phyloP scores from a whole-genome alignment of 2,888 invertebrate species.

The Trisateles emortualis region DNA sequence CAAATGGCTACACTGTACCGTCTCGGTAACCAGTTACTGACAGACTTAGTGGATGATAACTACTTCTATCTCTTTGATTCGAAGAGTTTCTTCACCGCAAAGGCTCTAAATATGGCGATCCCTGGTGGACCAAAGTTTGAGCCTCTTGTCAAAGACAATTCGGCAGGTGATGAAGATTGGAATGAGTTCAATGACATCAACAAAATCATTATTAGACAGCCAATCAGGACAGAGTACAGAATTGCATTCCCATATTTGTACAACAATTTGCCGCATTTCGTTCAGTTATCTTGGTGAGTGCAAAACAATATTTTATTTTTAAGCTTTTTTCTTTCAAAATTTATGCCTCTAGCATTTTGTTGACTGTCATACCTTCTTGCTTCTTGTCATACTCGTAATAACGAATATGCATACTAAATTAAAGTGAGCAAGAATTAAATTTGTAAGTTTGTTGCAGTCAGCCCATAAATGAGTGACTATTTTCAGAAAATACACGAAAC shows the following conservation, averaged over 20 bases:
- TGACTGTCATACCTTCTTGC: too few relatives aligned
- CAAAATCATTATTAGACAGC: constrained; percentile 99
- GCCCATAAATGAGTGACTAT: too few relatives aligned
- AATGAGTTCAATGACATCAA: constrained; percentile 99
- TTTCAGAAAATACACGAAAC: too few relatives aligned
- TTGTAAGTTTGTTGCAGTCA: too few relatives aligned
- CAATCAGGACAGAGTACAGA: constrained; percentile 99
- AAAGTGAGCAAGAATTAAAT: too few relatives aligned
- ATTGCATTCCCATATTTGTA: constrained; percentile 99
- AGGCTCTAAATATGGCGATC: constrained; percentile 99
- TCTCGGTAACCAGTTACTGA: constrained; percentile 98
- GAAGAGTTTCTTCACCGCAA: constrained; percentile 99
- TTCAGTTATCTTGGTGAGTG: constrained; percentile 98
- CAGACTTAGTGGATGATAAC: constrained; percentile 99
- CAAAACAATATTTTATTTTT: too few relatives aligned
- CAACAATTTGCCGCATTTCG: constrained; percentile 99
- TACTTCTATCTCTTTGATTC: constrained; percentile 99
- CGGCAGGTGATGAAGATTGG: constrained; percentile 99
- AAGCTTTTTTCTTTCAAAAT: too few relatives aligned
- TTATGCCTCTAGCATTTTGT: too few relatives aligned
- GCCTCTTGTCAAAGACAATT: constrained; percentile 98
- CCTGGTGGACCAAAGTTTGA: constrained; percentile 99
- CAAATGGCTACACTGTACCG: constrained; percentile 99
- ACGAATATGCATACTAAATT: too few relatives aligned
- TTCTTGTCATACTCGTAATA: too few relatives aligned